Base-by-base conservation (phyloP, 2,888 invertebrate genomes). In the Agrilus mali region DNA sequence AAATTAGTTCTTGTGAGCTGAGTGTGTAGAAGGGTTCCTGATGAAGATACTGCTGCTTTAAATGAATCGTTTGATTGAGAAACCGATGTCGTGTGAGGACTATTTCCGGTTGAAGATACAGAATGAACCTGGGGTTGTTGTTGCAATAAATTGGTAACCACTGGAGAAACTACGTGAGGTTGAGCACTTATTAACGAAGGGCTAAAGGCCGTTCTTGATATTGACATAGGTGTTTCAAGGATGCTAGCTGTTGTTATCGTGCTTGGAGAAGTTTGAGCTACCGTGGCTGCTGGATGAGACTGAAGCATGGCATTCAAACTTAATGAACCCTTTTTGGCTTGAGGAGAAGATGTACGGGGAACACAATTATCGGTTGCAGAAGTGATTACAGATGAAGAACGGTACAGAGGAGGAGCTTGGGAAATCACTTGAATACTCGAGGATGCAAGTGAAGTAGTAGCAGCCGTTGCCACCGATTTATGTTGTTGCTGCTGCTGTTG, bases 21-120 rank as follows among this genome's bases (percentile, higher is more conserved):
- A 1, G 75, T 75, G 53, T 78, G 78, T 40, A 78, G 56, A 41
- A 78, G 70, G 55, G 67, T 66, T 5, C 65, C 65, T 16, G 41
- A 37, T 38, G 45, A n/a, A 36, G 50, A 42, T 34, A 51, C 47
- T 7, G 57, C 50, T 36, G 55, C 51, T 20, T 54, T 33, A 8
- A 41, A 34, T 5, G 66, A 61, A 27, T 27, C 27, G 10, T 27
- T 27, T 55, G 69, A 69, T 1, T 61, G 47, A 6, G 61, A 47
- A 38, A 59, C 59, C 16, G 58, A 51, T 36, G 71, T 68, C 33
- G 67, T 66, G 13, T 69, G 63, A 47, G 32, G 35, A 41, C 31
- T 44, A 14, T 31, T 43, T 33, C 15, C 39, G 2, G 70, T 64
- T 31, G 70, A 64, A 8, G 67, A 59, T 7, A 63, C 55, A 33